Percentiles rank a stretch among this genome's conserved stretches.
These are phyloP conservation scores for Takifugu ocellatus DNA, from an alignment of 2,797 vertebrate species.

Conservation along the genomic window DNA sequence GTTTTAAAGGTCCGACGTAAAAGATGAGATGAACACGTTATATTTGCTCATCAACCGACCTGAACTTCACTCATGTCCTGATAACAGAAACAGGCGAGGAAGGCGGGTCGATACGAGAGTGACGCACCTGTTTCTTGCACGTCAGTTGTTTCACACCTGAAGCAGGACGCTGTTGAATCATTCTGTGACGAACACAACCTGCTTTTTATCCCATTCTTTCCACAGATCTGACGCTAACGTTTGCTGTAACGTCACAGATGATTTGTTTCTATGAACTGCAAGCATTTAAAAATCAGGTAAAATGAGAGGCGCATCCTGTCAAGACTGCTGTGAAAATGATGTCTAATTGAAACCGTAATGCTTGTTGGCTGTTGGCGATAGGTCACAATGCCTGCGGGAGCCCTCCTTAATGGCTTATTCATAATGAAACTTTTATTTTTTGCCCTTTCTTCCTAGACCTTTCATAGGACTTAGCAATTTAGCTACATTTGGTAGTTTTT, in stretches of 20 bases:
- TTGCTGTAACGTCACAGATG: constrained; percentile 6
- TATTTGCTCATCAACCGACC: too few relatives aligned
- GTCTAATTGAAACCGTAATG: too few relatives aligned
- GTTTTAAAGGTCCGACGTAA: too few relatives aligned
- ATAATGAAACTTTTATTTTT: constrained; percentile 12
- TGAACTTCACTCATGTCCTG: too few relatives aligned
- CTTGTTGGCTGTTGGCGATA: too few relatives aligned
- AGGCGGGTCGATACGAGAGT: not conserved
- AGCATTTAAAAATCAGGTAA: constrained; percentile 34
- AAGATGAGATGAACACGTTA: too few relatives aligned
- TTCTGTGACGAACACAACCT: constrained; percentile 37
- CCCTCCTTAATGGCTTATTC: constrained; percentile 8
- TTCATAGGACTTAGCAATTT: constrained; percentile 28
- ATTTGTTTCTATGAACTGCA: constrained; percentile 23
- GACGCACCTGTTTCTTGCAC: not conserved
- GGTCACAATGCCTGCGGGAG: too few relatives aligned
- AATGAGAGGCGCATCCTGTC: constrained; percentile 51
- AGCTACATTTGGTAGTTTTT: constrained; percentile 45
- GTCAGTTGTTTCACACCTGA: constrained; percentile 47
- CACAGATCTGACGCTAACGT: constrained; percentile 21
- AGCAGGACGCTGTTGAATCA: constrained; percentile 63
- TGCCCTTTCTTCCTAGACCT: constrained; percentile 3
- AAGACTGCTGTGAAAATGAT: not conserved
- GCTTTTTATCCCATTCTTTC: constrained; percentile 22
- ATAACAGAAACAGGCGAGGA: not conserved